phyloP scores from a whole-genome alignment of 2,113 vertebrate species.

The Callocephalon fimbriatum region DNA sequence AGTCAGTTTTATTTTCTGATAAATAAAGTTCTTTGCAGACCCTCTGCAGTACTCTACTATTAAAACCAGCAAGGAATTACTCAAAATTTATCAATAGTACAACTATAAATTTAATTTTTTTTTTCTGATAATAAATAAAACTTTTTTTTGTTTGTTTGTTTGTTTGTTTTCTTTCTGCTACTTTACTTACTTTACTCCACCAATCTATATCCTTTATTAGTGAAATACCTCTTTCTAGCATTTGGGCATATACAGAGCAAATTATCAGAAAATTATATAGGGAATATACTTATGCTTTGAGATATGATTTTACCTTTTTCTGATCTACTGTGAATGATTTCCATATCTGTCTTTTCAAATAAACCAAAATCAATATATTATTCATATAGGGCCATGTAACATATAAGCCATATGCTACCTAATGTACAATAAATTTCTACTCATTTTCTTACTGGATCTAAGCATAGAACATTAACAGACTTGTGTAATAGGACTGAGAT shows the following conservation, averaged over 20 bases:
- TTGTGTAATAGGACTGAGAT: not conserved
- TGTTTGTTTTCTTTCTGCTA: not conserved
- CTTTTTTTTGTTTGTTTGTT: not conserved
- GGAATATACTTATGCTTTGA: not conserved
- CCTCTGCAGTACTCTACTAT: not conserved
- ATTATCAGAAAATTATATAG: not conserved
- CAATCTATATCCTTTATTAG: fast-evolving
- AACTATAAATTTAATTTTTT: not conserved
- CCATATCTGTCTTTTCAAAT: not conserved
- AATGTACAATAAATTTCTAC: not conserved
- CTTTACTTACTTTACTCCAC: not conserved
- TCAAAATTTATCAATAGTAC: not conserved
- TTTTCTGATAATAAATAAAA: not conserved
- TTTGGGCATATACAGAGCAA: not conserved
- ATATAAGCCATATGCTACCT: not conserved
- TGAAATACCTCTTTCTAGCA: not conserved
- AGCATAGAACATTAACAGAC: not conserved
- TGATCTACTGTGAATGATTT: not conserved
- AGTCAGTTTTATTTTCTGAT: not conserved
- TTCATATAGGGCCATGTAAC: not conserved
- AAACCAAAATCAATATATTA: not conserved
- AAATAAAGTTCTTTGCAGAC: not conserved
- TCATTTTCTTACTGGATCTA: not conserved
- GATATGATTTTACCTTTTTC: not conserved
- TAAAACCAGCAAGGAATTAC: not conserved